Percentiles rank a stretch among this genome's conserved stretches.
phyloP scores from a whole-genome alignment of 2,113 vertebrate genomes.

The Lanius collurio region DNA sequence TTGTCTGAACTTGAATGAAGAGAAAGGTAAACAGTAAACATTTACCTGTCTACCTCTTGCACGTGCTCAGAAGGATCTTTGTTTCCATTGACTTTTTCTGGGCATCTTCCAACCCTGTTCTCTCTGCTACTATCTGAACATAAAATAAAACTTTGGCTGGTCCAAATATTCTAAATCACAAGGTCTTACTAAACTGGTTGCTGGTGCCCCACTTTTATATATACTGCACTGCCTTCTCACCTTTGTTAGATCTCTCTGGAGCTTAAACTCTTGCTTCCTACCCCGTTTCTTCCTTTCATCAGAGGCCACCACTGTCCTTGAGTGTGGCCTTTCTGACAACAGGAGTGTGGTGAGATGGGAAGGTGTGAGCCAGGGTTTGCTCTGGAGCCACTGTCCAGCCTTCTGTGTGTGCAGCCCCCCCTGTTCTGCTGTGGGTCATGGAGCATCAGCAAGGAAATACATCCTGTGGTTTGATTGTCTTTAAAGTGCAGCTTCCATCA shows the following conservation, averaged over 20 bases:
- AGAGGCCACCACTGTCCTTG: neutral
- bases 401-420: neutral
- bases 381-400: neutral
- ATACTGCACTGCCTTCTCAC: neutral
- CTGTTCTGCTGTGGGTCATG: neutral
- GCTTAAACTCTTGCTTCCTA: neutral
- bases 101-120: neutral
- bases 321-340: neutral
- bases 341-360: neutral
- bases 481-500: neutral
- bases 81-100: neutral
- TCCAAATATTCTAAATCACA: neutral
- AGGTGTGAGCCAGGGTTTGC: neutral
- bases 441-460: neutral
- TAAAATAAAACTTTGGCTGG: neutral
- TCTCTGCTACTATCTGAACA: rapidly evolving
- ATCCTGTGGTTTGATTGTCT: neutral
- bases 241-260: neutral
- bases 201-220: neutral
- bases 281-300: neutral
- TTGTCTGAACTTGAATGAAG: conserved; percentile 14
- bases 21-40: conserved; percentile 31
- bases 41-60: conserved; percentile 17
- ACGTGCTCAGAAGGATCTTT: neutral
- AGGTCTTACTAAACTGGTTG: neutral